Percentiles rank a stretch among this genome's conserved stretches.
phyloP scores from a whole-genome alignment of 1,140 invertebrate species.

The Laupala kohalensis region DNA sequence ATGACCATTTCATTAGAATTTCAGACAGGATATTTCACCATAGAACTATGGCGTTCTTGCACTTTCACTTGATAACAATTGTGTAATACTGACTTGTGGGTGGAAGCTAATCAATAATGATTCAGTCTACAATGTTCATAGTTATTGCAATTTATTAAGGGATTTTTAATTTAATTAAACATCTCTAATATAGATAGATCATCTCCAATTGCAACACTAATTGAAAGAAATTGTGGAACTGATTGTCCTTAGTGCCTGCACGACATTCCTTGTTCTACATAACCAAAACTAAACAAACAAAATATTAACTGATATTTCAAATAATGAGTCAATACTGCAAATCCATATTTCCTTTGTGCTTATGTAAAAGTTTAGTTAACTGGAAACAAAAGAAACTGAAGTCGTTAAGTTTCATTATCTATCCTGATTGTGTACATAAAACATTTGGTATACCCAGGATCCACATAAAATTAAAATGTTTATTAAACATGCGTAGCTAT shows the following conservation, averaged over 20 bases:
- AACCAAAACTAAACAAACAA: neutral
- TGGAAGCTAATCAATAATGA: neutral
- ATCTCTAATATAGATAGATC: neutral
- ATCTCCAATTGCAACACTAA: neutral
- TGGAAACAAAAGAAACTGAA: neutral
- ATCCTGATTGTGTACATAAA: neutral
- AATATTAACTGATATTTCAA: neutral
- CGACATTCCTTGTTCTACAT: neutral
- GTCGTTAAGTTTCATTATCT: neutral
- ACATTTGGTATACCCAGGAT: neutral
- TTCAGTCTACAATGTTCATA: neutral
- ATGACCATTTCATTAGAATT: neutral
- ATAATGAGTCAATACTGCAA: neutral
- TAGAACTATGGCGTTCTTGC: too few relatives aligned
- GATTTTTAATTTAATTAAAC: neutral
- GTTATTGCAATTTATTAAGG: neutral
- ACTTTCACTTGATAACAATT: neutral
- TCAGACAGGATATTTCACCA: neutral
- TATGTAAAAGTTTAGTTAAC: neutral
- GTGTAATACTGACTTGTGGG: neutral
- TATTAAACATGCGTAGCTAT: neutral
- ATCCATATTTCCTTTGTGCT: neutral
- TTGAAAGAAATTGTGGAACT: neutral
- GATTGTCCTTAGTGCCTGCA: neutral
- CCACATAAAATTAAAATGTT: too few relatives aligned